Conservation (phyloP, 2,797 vertebrate species). For the Propithecus perrieri region DNA sequence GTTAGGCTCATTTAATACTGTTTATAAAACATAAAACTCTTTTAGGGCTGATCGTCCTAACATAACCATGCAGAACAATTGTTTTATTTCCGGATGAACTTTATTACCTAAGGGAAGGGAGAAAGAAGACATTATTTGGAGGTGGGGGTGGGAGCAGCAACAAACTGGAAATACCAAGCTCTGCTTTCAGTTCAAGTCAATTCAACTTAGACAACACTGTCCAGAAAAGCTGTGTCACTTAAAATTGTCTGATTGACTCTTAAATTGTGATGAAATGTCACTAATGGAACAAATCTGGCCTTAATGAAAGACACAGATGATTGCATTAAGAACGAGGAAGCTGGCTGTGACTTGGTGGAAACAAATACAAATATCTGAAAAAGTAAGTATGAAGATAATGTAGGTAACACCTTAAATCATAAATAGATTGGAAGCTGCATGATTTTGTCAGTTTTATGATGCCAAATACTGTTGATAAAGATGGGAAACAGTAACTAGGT, state of each 20-base stretch:
- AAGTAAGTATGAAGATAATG: background rate
- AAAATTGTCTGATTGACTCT: background rate
- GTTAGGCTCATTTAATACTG: background rate
- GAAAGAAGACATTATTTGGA: background rate
- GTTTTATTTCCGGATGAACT: background rate
- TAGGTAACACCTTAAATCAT: background rate
- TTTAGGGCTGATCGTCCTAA: background rate
- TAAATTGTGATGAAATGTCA: background rate
- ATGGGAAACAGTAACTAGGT: background rate
- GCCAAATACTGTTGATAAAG: background rate
- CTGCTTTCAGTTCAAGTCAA: background rate
- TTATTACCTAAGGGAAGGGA: background rate
- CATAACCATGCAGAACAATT: background rate
- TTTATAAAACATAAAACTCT: background rate
- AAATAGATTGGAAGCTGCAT: background rate
- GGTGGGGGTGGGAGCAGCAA: background rate
- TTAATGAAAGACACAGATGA: background rate
- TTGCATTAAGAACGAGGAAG: background rate
- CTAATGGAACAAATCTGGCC: background rate
- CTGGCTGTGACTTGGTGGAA: background rate
- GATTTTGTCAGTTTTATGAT: background rate
- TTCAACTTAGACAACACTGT: background rate
- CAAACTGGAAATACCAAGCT: background rate
- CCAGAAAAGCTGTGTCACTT: background rate
- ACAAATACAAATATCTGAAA: background rate